Conservation (phyloP, 2,888 invertebrate genomes). For the Eupeodes latifasciatus region DNA sequence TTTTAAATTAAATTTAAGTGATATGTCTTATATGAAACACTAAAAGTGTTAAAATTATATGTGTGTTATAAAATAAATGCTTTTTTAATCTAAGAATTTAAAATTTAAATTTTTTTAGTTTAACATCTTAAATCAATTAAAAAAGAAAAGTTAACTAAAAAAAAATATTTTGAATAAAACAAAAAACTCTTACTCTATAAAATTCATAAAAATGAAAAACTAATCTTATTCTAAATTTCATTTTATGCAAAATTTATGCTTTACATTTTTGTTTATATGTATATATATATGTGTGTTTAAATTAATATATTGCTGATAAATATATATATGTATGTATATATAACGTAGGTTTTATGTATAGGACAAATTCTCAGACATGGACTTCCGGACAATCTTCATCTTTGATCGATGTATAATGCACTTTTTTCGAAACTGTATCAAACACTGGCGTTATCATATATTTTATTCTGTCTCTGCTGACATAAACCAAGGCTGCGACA, state of each 20-base stretch:
- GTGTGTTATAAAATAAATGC: conserved; percentile 4
- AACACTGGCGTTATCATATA: conserved; percentile 87
- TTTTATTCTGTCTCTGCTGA: conserved; percentile 86
- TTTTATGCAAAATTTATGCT: conserved; percentile 6
- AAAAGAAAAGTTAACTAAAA: neutral
- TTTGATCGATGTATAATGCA: conserved; percentile 90
- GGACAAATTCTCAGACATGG: conserved; percentile 80
- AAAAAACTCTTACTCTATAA: conserved; percentile 1
- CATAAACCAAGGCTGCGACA: conserved; percentile 86
- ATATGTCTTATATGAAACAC: conserved; percentile 61
- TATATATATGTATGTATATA: neutral
- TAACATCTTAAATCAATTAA: neutral
- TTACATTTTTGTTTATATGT: neutral
- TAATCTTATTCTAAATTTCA: neutral
- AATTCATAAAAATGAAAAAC: neutral
- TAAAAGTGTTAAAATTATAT: neutral
- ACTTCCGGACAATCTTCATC: conserved; percentile 86
- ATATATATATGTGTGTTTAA: neutral
- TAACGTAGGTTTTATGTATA: neutral
- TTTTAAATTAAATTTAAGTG: conserved; percentile 59
- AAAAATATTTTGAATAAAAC: neutral
- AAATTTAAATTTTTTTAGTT: neutral
- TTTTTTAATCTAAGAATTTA: neutral
- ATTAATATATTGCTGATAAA: conserved; percentile 13
- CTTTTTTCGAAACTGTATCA: conserved; percentile 88